Base-by-base conservation (phyloP, 1,140 invertebrate genomes). In the Drosophila pruinosa region DNA sequence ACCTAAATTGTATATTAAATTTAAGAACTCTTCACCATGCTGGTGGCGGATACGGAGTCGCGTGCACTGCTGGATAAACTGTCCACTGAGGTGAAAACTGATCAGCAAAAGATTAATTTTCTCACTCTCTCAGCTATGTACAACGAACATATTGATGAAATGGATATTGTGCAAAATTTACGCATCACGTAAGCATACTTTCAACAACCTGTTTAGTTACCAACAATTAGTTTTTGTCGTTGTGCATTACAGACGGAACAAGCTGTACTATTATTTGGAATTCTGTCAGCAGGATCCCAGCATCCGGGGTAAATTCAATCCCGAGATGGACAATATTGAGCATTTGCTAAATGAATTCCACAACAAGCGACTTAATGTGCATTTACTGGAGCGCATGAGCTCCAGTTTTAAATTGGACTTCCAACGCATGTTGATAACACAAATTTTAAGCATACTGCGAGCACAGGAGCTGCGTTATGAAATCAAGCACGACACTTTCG, bases 101-200 rank as follows among this genome's bases (percentile, higher is more conserved):
- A 89, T 63, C 77, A 85, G 24, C 88, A 90, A 22, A 90, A 72
- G 39, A 75, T 91, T 6, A 81, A 90, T 28, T 83, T 80, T 34
- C 68, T 91, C 1, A 91, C 78, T 1, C 64, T 91, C 3, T 81
- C 85, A 0, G 89, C 91, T 52, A 91, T 90, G 89, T 91, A 91
- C 62, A 71, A 72, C 39, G 73, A 80, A 6, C 57, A 85, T 17
- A 67, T 79, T 7, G 81, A 76, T 2, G 79, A 91, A 15, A 64
- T 48, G 26, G 75, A 72, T 4, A 69, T 70, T 22, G 78, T 90
- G 4, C 47, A 78, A 47, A 47, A 26, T 4, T 65, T 91, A 43
- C 72, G 85, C 0, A 73, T 64, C 14, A 89, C 86, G 90, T 90
- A 41, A 53, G 75, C 6, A 24, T 19, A 10, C n/a, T n/a, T n/a